Base-by-base conservation (phyloP, 2,888 invertebrate species). In the Drosophila pseudotakahashii region DNA sequence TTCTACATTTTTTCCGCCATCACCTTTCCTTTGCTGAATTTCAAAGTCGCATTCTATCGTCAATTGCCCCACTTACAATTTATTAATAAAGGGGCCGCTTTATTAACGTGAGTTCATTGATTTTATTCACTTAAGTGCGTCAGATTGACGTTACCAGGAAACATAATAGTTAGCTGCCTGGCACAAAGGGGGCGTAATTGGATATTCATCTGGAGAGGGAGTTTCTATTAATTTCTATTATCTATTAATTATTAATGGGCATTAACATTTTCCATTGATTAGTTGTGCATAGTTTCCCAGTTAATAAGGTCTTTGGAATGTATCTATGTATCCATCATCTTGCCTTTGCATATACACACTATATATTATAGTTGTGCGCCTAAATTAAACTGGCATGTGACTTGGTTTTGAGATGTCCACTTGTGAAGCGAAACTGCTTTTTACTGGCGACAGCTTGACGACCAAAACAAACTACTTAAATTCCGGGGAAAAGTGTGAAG, bases 81-180 rank as follows among this genome's bases (percentile, higher is more conserved):
- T 61, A 61, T 59, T 59, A 58, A 59, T 62, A 59, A 19, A 57
- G 37, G 61, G 13, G 19, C 19, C 6, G 30, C 23, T 13, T 23
- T 23, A 14, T 39, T 34, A 42, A 30, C 30, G 7, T 16, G 48
- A 19, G 30, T 41, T 11, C 26, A 61, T 62, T 61, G 62, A 62
- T 62, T 62, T 62, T 42, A 16, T 54, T 16, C n/a, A 42, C 30
- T 34, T 3, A n/a, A 13, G 23, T 19, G 34, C 34, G 26, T 41
- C 16, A 34, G 11, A 16, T 23, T 23, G 34, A 34, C 32, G 34
- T 30, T 26, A n/a, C 19, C 47, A 62, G 41, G 62, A 62, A 62
- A 23, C 16, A 48, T 41, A 26, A 42, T 61, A 62, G 30, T 36
- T 48, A 34, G 62, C 16, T 41, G 45, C 47, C 62, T 47, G 61